Base-by-base conservation (phyloP, 2,113 vertebrate genomes). In the Vulpes lagopus region DNA sequence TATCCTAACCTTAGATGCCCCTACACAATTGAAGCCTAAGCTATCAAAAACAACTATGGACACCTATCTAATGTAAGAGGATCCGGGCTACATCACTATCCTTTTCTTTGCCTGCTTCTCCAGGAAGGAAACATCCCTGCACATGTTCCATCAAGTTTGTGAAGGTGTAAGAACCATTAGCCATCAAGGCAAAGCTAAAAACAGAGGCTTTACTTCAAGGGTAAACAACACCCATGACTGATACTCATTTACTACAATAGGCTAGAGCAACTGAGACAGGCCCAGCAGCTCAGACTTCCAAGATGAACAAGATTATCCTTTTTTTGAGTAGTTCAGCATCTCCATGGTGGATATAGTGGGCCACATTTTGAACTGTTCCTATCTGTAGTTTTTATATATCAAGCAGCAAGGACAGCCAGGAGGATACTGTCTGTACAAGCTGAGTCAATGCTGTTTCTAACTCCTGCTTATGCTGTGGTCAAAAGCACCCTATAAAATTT, bases 401-500 rank as follows among this genome's bases (percentile, higher is more conserved):
- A 89, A 25, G 57, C 15, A 67, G 15, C 62, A n/a, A 71, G 59
- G 35, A 78, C 0, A 82, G 9, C 30, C 78, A 43, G 35, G 20
- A 83, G 53, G 59, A 90, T 38, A 78, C 49, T 71, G 8, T 62
- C 55, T 35, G 4, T 64, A 91, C 23, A 93, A 90, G 6, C 14
- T 86, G 53, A 84, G 32, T 96, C 32, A 74, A 51, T 74, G 32
- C 4, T 16, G 19, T 93, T 93, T 87, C n/a, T 90, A 64, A 25
- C 4, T 69, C n/a, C 67, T 79, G 22, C 55, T 97, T 43, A 90
- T 27, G 51, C 27, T 49, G 32, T 78, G 53, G 27, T 91, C 60
- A 79, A 91, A 96, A 25, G 7, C 55, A 96, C 16, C 55, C 25
- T 65, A 91, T 82, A 91, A 91, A 95, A 79, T 43, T 76, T 95